Percentiles rank a stretch among this genome's conserved stretches.
Evolutionary conservation across 2,113 vertebrate genomes (phyloP).

Genomic region (Oceanodroma tethys): DNA sequence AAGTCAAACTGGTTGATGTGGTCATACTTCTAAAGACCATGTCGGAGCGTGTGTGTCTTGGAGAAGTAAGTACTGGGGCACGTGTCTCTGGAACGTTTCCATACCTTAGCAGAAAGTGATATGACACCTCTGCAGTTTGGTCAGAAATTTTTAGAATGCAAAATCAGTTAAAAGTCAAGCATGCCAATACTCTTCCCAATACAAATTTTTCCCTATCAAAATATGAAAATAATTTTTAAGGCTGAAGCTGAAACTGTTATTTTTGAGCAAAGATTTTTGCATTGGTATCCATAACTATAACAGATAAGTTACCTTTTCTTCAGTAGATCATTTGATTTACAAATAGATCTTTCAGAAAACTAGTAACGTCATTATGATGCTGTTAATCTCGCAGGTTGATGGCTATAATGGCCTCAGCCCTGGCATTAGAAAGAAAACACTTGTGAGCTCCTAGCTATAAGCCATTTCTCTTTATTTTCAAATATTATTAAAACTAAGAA

Average conservation of each 20-base stretch:
- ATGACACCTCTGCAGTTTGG: background rate
- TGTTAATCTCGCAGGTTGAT: background rate
- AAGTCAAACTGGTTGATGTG: background rate
- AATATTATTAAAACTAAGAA: background rate
- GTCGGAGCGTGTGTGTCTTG: background rate
- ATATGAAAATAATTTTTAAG: background rate
- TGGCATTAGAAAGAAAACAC: background rate
- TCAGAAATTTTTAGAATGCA: background rate
- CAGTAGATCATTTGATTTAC: background rate
- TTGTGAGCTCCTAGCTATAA: background rate
- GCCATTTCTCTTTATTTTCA: background rate
- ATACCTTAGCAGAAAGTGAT: background rate
- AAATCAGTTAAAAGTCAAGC: background rate
- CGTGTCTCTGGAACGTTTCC: background rate
- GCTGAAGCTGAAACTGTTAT: background rate
- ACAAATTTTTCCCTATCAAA: background rate
- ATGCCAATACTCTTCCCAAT: background rate
- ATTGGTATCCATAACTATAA: background rate
- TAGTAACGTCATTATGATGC: background rate
- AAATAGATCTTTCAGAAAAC: background rate
- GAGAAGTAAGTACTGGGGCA: background rate
- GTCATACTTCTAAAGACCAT: background rate
- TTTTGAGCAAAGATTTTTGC: background rate
- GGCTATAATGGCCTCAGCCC: background rate
- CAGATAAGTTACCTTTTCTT: background rate